A percentile compares a stretch with the other conserved stretches of the same genome.
These are phyloP conservation scores for Drosophila siamana DNA, from an alignment of 2,888 invertebrate species.

Conservation along the genomic window DNA sequence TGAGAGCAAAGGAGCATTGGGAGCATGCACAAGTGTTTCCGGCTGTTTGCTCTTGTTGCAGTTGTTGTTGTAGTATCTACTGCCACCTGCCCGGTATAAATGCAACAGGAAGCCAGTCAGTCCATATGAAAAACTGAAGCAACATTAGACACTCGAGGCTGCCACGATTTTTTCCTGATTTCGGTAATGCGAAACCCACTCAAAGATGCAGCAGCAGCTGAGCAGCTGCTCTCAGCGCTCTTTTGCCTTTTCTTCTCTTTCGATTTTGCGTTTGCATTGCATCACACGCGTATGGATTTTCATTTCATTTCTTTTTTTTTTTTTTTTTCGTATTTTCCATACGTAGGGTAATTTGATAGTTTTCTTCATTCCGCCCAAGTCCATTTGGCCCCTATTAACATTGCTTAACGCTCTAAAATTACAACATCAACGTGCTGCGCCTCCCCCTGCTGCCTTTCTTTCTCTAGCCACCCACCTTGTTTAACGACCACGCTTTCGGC, in stretches of 20 bases:
- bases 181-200: conserved; percentile 53
- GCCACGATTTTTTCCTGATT: conserved; percentile 7
- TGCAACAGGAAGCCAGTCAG: conserved; percentile 52
- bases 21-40: conserved; percentile 44
- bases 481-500: not conserved
- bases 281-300: conserved; percentile 44
- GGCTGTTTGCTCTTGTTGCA: too few relatives aligned
- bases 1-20: conserved; percentile 24
- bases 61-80: conserved; percentile 8
- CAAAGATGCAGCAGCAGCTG: conserved; percentile 43
- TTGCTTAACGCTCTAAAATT: conserved; percentile 62
- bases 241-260: not conserved
- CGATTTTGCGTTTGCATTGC: conserved; percentile 39
- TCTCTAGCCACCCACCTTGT: not conserved
- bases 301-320: conserved; percentile 48
- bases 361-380: conserved; percentile 52
- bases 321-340: conserved; percentile 27
- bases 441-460: not conserved
- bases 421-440: conserved; percentile 24
- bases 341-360: conserved; percentile 63
- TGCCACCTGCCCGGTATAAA: conserved; percentile 43
- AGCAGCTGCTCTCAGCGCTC: conserved; percentile 27
- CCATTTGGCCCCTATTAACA: conserved; percentile 69
- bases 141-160: conserved; percentile 48
- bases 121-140: conserved; percentile 18